These are phyloP conservation scores for Drosophila albomicans DNA, from an alignment of 1,140 invertebrate genomes.

Conservation along the genomic window DNA sequence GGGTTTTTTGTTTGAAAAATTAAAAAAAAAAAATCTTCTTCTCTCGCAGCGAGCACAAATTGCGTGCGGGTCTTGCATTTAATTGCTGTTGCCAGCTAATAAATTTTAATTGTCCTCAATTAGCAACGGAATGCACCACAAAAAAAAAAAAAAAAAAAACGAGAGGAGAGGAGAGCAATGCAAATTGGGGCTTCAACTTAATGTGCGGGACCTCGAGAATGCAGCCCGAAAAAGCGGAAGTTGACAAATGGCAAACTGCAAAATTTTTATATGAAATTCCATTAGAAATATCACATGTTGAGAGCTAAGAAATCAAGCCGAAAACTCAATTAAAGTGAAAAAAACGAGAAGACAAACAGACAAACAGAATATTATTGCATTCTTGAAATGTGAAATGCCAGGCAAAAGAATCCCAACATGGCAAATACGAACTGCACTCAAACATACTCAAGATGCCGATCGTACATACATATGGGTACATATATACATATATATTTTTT, in stretches of 20 bases:
- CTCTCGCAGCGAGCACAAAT: neutral
- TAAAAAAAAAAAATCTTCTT: conserved; percentile 44
- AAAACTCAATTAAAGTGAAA: conserved; percentile 39
- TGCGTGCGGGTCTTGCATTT: conserved; percentile 67
- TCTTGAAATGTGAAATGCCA: conserved; percentile 27
- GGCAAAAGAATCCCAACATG: conserved; percentile 18
- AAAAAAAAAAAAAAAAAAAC: conserved; percentile 5
- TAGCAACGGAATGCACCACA: conserved; percentile 70
- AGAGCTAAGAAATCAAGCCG: conserved; percentile 19
- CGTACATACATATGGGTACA: neutral
- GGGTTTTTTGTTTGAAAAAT: conserved; percentile 29
- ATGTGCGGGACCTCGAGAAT: conserved; percentile 52
- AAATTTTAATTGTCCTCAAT: conserved; percentile 84
- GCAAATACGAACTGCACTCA: conserved; percentile 15
- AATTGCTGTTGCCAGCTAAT: conserved; percentile 83
- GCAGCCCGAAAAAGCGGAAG: conserved; percentile 51
- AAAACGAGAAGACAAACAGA: conserved; percentile 2
- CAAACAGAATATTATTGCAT: conserved; percentile 31
- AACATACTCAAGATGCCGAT: conserved; percentile 29
- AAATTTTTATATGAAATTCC: conserved; percentile 53
- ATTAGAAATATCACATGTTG: conserved; percentile 59
- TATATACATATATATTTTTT: neutral
- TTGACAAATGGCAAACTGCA: conserved; percentile 45
- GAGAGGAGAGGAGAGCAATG: conserved; percentile 31
- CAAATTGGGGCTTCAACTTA: conserved; percentile 47